Evolutionary conservation across 2,797 vertebrate genomes (phyloP).

Genomic region (Acrocephalus scirpaceus): DNA sequence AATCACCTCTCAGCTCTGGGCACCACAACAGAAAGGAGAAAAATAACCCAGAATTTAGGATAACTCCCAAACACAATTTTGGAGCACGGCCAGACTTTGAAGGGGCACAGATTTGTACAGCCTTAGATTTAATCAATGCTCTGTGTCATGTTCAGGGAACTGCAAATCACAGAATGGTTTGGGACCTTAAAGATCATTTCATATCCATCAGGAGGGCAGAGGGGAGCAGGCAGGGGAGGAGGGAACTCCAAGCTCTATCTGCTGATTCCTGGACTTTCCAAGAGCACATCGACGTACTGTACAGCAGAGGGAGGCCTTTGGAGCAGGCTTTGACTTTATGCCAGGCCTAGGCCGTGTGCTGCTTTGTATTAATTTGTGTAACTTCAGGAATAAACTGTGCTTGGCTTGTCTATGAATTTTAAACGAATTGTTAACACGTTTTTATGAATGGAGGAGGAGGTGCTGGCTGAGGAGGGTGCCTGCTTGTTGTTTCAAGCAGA

Average conservation of each 20-base stretch:
- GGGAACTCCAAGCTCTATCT: not conserved
- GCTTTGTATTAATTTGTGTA: slow-evolving; percentile 59
- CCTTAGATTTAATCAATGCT: not conserved
- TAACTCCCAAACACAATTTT: not conserved
- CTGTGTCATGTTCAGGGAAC: fast-evolving
- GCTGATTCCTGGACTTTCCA: not conserved
- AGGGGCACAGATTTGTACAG: fast-evolving
- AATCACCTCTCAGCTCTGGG: not conserved
- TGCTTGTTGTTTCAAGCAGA: slow-evolving; percentile 54
- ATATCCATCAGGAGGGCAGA: not conserved
- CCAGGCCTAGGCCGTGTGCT: slow-evolving; percentile 33
- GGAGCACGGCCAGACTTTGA: fast-evolving
- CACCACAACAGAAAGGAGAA: not conserved
- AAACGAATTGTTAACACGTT: slow-evolving; percentile 70
- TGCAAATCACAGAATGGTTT: not conserved
- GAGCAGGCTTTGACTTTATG: slow-evolving; percentile 3
- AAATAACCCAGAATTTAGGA: not conserved
- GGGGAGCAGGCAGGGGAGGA: not conserved
- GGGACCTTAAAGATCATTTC: no score
- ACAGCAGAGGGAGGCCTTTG: slow-evolving; percentile 38
- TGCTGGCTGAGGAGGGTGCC: slow-evolving; percentile 17
- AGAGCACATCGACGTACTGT: not conserved
- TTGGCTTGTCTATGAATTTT: slow-evolving; percentile 59
- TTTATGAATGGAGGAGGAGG: slow-evolving; percentile 62
- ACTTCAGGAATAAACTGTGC: slow-evolving; percentile 34